Percentiles rank a stretch among this genome's conserved stretches.
phyloP scores from a whole-genome alignment of 2,113 vertebrate genomes.

The Prunella fulvescens region DNA sequence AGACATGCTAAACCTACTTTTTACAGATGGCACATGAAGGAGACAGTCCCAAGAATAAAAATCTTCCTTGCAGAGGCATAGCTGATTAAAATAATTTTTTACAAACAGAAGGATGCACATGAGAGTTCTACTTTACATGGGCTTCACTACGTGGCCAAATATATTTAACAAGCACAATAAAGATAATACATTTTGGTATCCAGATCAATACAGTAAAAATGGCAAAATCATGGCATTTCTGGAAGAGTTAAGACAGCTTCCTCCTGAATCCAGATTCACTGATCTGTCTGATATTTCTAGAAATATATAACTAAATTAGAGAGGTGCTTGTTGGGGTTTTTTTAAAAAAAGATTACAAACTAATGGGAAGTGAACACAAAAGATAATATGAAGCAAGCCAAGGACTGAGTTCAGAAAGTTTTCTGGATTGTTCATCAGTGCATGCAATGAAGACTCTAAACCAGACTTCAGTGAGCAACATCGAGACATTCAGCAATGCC shows the following conservation, averaged over 20 bases:
- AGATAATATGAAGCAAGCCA: not conserved
- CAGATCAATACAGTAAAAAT: not conserved
- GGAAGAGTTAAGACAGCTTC: too few species aligned
- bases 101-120: not conserved
- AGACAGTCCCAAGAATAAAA: not conserved
- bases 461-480: not conserved
- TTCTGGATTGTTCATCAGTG: not conserved
- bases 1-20: not conserved
- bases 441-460: not conserved
- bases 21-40: not conserved
- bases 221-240: too few species aligned
- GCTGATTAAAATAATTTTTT: not conserved
- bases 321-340: rapidly evolving
- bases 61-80: not conserved
- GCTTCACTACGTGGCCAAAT: not conserved
- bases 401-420: not conserved
- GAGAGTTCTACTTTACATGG: not conserved
- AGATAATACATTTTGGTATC: not conserved
- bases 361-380: not conserved
- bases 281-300: not conserved
- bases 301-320: not conserved
- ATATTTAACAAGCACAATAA: not conserved
- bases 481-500: not conserved
- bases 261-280: not conserved
- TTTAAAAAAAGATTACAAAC: not conserved